Conservation (phyloP, 2,113 vertebrate species). For the Aix galericulata region DNA sequence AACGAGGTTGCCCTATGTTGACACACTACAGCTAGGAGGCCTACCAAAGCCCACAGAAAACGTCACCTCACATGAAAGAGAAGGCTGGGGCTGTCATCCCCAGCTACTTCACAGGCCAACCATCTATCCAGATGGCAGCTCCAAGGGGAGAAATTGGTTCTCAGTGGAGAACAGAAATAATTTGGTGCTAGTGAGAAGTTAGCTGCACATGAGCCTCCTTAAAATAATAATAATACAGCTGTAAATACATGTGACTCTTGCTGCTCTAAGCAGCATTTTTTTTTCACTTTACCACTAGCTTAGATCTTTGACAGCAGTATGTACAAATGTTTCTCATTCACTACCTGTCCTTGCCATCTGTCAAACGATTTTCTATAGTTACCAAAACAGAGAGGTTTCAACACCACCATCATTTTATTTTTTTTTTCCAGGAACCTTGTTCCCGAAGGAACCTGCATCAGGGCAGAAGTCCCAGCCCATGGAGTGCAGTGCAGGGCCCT, state of each 20-base stretch:
- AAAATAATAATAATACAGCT: slow-evolving; percentile 38
- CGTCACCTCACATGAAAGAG: neutral
- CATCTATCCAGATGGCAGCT: neutral
- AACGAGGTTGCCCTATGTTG: neutral
- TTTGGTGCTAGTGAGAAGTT: neutral
- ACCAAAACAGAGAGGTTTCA: slow-evolving; percentile 21
- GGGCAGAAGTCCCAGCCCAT: neutral
- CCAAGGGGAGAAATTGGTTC: neutral
- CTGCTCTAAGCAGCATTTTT: slow-evolving; percentile 22
- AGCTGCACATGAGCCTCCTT: slow-evolving; percentile 11
- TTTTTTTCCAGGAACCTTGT: neutral
- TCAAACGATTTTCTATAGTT: neutral
- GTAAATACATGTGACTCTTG: slow-evolving; percentile 17
- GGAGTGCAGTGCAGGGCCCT: fast-evolving
- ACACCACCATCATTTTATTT: neutral
- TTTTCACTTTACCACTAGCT: neutral
- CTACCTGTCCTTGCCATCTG: neutral
- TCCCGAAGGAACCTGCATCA: neutral
- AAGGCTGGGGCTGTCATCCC: neutral
- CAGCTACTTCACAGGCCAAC: slow-evolving; percentile 11
- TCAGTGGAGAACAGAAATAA: slow-evolving; percentile 2
- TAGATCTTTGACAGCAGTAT: neutral
- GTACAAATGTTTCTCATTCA: neutral
- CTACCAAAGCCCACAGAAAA: neutral
- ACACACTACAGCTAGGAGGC: neutral